Evolutionary conservation across 1,140 invertebrate genomes (phyloP), one percentile per base, ranked within the genome.

Genomic region (Bombus confusus): DNA sequence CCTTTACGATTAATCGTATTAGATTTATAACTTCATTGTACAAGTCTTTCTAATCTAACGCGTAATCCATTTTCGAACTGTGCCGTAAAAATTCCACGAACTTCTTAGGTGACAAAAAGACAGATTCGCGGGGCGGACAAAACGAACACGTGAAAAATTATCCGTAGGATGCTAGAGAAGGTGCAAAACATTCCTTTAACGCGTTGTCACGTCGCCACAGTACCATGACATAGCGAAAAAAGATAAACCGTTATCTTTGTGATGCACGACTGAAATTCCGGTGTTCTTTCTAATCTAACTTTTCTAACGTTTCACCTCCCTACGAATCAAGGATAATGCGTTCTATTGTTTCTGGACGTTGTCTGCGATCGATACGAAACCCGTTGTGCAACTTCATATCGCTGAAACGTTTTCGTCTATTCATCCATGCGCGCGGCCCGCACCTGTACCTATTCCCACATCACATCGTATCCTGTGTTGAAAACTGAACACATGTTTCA

Each of bases 261-360:
- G 84, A 81, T 68, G 43, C 59, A 68, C 78, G 57, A 52, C 28
- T 28, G 47, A 75, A 85, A 74, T 75, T 34, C 69, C 22, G 0
- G 4, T 18, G 78, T 31, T 52, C 52, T 75, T 34, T 31, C n/a
- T 66, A 34, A n/a, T 18, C 52, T 25, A 52, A 52, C 47, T 52
- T 52, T 52, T 52, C 47, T 22, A 52, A n/a, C 31, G 28, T 84
- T 62, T 72, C 57, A n/a, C 41, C 34, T 78, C 69, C 8, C 37
- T 37, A 9, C 15, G 41, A 37, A 37, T 22, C 75, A 71, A 22
- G 68, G 41, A 84, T 79, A 84, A 80, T 73, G 22, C 52, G 4
- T 66, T 52, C 43, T 41, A 81, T 85, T 85, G 84, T 85, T 69
- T 41, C 59, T n/a, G 72, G 25, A 81, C 62, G 79, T 28, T 43